Evolutionary conservation across 2,888 invertebrate species (phyloP).

Genomic region (Petrolisthes manimaculis): DNA sequence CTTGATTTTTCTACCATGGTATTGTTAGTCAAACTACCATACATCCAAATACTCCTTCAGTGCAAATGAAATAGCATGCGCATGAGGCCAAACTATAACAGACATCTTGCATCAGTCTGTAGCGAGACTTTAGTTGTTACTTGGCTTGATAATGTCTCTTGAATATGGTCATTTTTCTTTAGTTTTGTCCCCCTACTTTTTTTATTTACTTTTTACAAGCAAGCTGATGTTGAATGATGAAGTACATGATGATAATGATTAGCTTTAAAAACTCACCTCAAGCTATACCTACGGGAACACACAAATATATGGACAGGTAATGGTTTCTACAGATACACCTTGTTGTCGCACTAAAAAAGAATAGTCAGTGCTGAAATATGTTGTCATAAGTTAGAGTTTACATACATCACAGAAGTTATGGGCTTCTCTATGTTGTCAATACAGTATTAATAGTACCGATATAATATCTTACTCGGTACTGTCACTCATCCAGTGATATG

Average conservation of each 20-base stretch:
- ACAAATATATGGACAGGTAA: conserved; percentile 30
- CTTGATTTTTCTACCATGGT: too few species aligned
- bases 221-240: conserved; percentile 55
- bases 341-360: conserved; percentile 20
- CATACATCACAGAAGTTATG: too few species aligned
- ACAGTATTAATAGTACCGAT: too few species aligned
- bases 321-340: conserved; percentile 51
- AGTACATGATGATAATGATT: conserved; percentile 34
- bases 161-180: conserved; percentile 32
- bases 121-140: conserved; percentile 37
- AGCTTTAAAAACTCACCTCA: conserved; percentile 50
- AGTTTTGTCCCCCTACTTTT: neutral
- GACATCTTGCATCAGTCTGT: conserved; percentile 34
- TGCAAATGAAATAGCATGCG: conserved; percentile 34
- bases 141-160: conserved; percentile 49
- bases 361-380: too few species aligned
- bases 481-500: too few species aligned
- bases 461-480: too few species aligned
- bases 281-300: conserved; percentile 32
- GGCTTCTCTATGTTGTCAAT: too few species aligned
- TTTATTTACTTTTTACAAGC: conserved; percentile 40
- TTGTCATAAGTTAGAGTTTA: too few species aligned
- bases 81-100: conserved; percentile 37
- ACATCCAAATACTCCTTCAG: conserved; percentile 42
- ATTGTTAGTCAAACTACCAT: neutral